Percentiles rank a stretch among this genome's conserved stretches.
phyloP scores from a whole-genome alignment of 2,888 invertebrate genomes.

The Pasiphila rectangulata region DNA sequence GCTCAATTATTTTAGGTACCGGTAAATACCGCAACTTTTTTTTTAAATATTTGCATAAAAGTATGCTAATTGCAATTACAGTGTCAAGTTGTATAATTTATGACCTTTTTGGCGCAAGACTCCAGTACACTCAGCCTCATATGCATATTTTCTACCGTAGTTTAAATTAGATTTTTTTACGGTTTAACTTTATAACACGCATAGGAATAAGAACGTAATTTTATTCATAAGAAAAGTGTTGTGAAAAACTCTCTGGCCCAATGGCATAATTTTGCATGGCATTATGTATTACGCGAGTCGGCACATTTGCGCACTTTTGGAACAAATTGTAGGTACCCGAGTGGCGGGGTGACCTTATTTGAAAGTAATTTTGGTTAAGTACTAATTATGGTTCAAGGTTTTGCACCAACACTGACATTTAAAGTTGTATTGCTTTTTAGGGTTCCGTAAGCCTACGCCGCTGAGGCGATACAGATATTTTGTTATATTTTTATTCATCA shows the following conservation, averaged over 20 bases:
- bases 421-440: no score
- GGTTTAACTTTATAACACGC: conserved; percentile 17
- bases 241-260: conserved; percentile 25
- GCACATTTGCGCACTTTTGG: conserved; percentile 13
- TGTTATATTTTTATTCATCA: no score
- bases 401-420: no score
- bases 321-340: conserved; percentile 15
- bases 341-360: conserved; percentile 8
- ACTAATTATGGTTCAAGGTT: no score
- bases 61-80: no score
- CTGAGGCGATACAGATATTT: no score
- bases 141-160: not conserved
- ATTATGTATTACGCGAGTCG: conserved; percentile 32
- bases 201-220: conserved; percentile 33
- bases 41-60: no score
- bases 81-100: no score
- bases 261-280: conserved; percentile 39
- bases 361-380: conserved; percentile 19
- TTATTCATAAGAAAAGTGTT: conserved; percentile 39
- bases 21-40: no score
- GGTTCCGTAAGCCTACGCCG: no score
- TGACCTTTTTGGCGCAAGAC: not conserved
- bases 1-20: no score
- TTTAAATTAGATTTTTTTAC: conserved; percentile 9
- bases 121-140: not conserved